Evolutionary conservation across 2,888 invertebrate species (phyloP).

Genomic region (Aporophyla nigra): DNA sequence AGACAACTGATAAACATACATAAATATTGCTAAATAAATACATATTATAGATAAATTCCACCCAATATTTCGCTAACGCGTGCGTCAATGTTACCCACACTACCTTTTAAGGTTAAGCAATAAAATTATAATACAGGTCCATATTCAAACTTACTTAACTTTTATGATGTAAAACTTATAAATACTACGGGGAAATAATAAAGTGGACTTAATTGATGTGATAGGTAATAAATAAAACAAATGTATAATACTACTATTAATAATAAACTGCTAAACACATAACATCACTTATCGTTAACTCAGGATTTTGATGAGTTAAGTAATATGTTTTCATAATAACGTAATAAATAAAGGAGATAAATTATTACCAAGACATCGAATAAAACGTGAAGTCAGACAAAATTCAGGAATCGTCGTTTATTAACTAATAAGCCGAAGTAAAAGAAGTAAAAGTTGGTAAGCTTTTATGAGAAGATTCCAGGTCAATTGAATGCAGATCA

Average conservation of each 20-base stretch:
- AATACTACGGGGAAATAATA: background rate
- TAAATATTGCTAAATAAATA: too few relatives aligned
- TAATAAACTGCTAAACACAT: background rate
- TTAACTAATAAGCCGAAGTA: background rate
- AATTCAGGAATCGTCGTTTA: background rate
- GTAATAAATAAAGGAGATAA: background rate
- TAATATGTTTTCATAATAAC: background rate
- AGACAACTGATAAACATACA: too few relatives aligned
- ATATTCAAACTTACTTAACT: background rate
- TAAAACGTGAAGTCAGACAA: background rate
- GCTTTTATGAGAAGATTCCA: background rate
- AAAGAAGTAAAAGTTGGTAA: background rate
- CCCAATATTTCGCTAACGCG: background rate
- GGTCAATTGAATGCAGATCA: background rate
- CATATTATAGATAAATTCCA: too few relatives aligned
- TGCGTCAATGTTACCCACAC: background rate
- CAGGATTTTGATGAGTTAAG: conserved; percentile 7
- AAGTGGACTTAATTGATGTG: background rate
- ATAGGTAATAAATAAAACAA: conserved; percentile 1
- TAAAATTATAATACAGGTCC: background rate
- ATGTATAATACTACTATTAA: background rate
- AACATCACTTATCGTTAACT: background rate
- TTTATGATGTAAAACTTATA: background rate
- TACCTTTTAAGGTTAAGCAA: background rate
- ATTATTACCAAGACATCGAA: background rate